Conservation (phyloP, 1,140 invertebrate species). For the Lepidurus couesii region DNA sequence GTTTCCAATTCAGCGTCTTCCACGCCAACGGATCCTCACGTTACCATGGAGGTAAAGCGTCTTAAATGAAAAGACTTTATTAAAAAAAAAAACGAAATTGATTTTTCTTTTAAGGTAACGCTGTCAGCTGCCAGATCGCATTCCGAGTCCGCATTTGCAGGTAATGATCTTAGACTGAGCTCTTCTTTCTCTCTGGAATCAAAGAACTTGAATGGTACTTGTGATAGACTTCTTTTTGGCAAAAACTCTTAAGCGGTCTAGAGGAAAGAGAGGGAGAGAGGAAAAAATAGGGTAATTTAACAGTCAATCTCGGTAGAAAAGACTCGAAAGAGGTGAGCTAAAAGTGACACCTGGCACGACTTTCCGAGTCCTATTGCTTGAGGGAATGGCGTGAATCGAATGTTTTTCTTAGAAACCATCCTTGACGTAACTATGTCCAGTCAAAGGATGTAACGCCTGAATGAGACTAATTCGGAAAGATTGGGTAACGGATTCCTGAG, state of each 20-base stretch:
- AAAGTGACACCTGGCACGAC: no score
- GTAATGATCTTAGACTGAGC: conserved; percentile 11
- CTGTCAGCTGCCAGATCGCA: conserved; percentile 28
- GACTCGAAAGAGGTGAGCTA: no score
- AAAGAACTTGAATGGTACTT: background rate
- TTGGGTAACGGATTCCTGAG: no score
- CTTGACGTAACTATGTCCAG: no score
- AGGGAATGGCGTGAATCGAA: no score
- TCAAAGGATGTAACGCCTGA: no score
- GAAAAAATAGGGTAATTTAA: background rate
- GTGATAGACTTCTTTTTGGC: background rate
- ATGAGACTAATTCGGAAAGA: no score
- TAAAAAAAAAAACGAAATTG: background rate
- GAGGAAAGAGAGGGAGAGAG: conserved; percentile 21
- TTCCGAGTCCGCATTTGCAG: conserved; percentile 33
- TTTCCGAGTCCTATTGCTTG: no score
- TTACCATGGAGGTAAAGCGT: conserved; percentile 31
- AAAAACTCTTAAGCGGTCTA: background rate
- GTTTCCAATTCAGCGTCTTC: conserved; percentile 33
- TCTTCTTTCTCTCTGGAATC: background rate
- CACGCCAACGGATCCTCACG: conserved; percentile 33
- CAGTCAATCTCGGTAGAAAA: no score
- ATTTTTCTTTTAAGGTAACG: conserved; percentile 27
- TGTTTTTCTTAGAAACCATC: no score
- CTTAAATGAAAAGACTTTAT: conserved; percentile 12